Evolutionary conservation across 1,140 invertebrate species (phyloP).

Genomic region (Ditylenchus dipsaci): DNA sequence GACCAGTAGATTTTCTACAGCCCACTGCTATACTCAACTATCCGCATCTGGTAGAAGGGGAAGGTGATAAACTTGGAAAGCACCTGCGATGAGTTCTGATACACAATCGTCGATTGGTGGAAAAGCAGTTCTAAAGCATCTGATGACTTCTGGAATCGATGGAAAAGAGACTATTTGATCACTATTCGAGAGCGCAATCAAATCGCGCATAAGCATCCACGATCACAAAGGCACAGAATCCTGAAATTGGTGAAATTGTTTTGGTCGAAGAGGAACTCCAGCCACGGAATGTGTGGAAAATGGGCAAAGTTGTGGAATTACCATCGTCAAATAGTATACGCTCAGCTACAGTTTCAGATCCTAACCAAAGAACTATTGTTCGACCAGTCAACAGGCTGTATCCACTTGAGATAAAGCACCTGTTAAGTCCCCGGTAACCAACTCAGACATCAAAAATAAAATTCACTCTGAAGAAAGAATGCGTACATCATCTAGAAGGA

Average conservation of each 20-base stretch:
- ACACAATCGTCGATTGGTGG: not conserved
- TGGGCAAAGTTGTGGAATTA: constrained; percentile 1
- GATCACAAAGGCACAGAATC: not conserved
- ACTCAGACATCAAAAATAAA: too few species aligned
- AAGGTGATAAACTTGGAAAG: not conserved
- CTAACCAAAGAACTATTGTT: not conserved
- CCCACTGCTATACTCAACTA: not conserved
- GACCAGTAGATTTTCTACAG: constrained; percentile 18
- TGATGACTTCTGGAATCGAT: not conserved
- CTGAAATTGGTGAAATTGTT: constrained; percentile 8
- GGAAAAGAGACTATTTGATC: constrained; percentile 7
- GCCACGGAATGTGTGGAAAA: constrained; percentile 7
- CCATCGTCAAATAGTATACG: not conserved
- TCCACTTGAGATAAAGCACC: not conserved
- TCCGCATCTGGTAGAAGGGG: too few species aligned
- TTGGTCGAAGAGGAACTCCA: constrained; percentile 5
- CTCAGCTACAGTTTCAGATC: not conserved
- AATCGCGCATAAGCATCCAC: not conserved
- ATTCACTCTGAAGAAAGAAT: too few species aligned
- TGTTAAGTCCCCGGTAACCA: too few species aligned
- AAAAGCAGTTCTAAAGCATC: not conserved
- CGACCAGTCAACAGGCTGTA: not conserved
- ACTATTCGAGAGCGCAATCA: not conserved
- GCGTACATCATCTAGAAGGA: too few species aligned
- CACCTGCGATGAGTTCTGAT: not conserved